These are phyloP conservation scores for Buceros bicornis DNA, from an alignment of 2,797 vertebrate species.

Conservation along the genomic window DNA sequence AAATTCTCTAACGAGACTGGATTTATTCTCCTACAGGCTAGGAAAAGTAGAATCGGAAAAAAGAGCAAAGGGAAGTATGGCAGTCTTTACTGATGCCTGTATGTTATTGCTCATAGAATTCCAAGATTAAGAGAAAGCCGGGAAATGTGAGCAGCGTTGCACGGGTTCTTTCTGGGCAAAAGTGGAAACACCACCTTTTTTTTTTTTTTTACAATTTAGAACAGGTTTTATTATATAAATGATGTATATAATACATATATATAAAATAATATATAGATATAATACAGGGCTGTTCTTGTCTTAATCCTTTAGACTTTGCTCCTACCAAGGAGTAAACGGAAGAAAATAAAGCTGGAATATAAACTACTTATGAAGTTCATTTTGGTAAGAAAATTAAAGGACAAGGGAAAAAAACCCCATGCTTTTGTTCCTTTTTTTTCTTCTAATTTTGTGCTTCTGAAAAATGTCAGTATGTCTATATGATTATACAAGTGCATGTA, in stretches of 20 bases:
- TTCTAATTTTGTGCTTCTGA: not conserved
- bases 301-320: not conserved
- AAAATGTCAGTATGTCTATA: not conserved
- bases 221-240: not conserved
- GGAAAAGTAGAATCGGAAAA: slow-evolving; percentile 21
- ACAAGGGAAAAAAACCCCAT: not conserved
- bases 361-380: not conserved
- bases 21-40: not conserved
- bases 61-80: slow-evolving; percentile 1
- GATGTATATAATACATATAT: not conserved
- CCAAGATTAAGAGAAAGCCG: not conserved
- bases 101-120: not conserved
- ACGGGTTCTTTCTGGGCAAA: not conserved
- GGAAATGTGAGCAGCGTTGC: not conserved
- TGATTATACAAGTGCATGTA: not conserved
- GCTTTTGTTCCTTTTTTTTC: not conserved
- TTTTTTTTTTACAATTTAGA: not conserved
- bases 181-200: not conserved
- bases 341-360: not conserved
- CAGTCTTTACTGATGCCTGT: not conserved
- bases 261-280: not conserved
- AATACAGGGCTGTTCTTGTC: not conserved
- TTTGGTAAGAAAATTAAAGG: slow-evolving; percentile 14
- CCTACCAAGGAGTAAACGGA: not conserved
- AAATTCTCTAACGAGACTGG: slow-evolving; percentile 34